These are phyloP conservation scores for Aquatica leii DNA, from an alignment of 2,888 invertebrate genomes.

Conservation along the genomic window DNA sequence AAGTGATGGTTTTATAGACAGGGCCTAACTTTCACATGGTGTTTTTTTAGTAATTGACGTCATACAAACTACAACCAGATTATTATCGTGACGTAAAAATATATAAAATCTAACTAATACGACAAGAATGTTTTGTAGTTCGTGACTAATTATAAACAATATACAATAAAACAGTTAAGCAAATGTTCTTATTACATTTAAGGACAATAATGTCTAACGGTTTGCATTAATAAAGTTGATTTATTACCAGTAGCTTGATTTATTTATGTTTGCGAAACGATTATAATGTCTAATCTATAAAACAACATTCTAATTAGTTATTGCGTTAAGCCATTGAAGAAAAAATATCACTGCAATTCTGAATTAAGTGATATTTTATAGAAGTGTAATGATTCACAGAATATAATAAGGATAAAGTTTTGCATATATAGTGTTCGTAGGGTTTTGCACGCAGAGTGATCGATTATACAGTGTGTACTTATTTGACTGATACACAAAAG, in stretches of 20 bases:
- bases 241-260: background rate
- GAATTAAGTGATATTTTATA: too few species aligned
- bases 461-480: too few species aligned
- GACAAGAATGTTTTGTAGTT: slow-evolving; percentile 13
- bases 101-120: slow-evolving; percentile 2
- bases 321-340: background rate
- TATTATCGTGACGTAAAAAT: slow-evolving; percentile 6
- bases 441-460: too few species aligned
- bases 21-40: slow-evolving; percentile 20
- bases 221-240: slow-evolving; percentile 6
- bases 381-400: too few species aligned
- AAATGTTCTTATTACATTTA: background rate
- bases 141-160: slow-evolving; percentile 23
- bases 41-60: slow-evolving; percentile 15
- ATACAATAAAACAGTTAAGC: slow-evolving; percentile 8
- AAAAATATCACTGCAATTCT: too few species aligned
- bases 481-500: too few species aligned
- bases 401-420: too few species aligned
- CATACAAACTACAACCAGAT: slow-evolving; percentile 8
- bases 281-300: too few species aligned
- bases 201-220: background rate
- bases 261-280: background rate
- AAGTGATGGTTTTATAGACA: slow-evolving; percentile 2
- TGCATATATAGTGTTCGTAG: too few species aligned
- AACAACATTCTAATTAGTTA: too few species aligned